These are phyloP conservation scores for Hyalella azteca DNA, from an alignment of 2,888 invertebrate genomes.

Conservation along the genomic window DNA sequence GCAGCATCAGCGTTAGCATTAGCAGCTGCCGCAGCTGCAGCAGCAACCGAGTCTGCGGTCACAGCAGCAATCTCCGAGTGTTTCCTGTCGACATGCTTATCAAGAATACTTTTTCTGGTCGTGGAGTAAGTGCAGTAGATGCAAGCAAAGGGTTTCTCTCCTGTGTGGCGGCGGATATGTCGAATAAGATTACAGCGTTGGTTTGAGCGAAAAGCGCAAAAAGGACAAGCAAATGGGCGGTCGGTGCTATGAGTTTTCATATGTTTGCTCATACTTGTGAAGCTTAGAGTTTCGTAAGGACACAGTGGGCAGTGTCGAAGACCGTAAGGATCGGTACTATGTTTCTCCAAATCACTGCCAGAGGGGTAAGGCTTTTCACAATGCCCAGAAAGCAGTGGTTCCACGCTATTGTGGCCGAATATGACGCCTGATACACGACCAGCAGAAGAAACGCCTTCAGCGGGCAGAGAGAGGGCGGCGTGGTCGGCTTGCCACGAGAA, in stretches of 20 bases:
- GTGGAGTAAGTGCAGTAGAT: constrained; percentile 49
- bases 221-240: constrained; percentile 50
- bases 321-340: background rate
- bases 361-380: too few relatives aligned
- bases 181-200: constrained; percentile 46
- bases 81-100: constrained; percentile 43
- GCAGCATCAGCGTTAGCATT: constrained; percentile 22
- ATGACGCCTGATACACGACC: too few relatives aligned
- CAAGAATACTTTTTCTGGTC: constrained; percentile 38
- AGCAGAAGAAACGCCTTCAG: too few relatives aligned
- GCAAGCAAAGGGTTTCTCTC: constrained; percentile 54
- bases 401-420: too few relatives aligned
- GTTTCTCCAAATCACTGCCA: too few relatives aligned
- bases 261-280: constrained; percentile 3
- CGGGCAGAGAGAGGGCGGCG: too few relatives aligned
- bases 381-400: too few relatives aligned
- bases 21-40: constrained; percentile 5
- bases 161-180: constrained; percentile 53
- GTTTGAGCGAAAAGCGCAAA: constrained; percentile 44
- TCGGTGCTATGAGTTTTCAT: constrained; percentile 47
- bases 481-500: too few relatives aligned
- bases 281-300: constrained; percentile 4
- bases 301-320: background rate
- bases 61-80: constrained; percentile 8
- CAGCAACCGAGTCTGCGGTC: background rate